Evolutionary conservation across 2,888 invertebrate genomes (phyloP).

Genomic region (Electrophaes corylata): DNA sequence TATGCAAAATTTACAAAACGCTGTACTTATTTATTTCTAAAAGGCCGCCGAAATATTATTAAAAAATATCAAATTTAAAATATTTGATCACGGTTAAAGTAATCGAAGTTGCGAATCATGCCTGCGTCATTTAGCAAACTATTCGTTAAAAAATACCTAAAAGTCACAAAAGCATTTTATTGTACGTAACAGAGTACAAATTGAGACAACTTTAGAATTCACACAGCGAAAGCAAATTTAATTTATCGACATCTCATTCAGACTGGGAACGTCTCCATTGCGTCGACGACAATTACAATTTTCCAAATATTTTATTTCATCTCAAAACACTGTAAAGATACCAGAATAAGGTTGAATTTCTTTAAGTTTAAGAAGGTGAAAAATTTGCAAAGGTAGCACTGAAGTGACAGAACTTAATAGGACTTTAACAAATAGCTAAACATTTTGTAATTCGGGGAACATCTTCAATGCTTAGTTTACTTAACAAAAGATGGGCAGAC

Average conservation of each 20-base stretch:
- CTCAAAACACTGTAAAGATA: conserved; percentile 35
- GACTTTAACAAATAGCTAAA: conserved; percentile 83
- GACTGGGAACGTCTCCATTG: conserved; percentile 68
- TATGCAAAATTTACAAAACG: background rate
- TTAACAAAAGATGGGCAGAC: conserved; percentile 73
- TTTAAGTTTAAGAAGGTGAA: conserved; percentile 3
- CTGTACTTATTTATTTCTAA: background rate
- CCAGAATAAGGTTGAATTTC: conserved; percentile 44
- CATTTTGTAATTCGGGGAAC: conserved; percentile 81
- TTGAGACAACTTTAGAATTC: conserved; percentile 78
- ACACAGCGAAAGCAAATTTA: conserved; percentile 81
- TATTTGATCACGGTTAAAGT: background rate
- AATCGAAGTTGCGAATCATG: conserved; percentile 37
- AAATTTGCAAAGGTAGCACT: conserved; percentile 57
- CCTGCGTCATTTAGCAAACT: conserved; percentile 62
- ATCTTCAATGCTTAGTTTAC: conserved; percentile 75
- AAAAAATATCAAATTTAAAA: too few relatives aligned
- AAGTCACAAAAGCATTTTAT: conserved; percentile 51
- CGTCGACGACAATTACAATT: conserved; percentile 74
- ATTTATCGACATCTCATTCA: conserved; percentile 81
- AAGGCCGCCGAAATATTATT: background rate
- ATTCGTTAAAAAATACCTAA: conserved; percentile 56
- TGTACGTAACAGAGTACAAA: conserved; percentile 73
- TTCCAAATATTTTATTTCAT: conserved; percentile 44
- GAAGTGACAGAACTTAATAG: conserved; percentile 81